Conservation (phyloP, 2,113 vertebrate genomes). For the Leiothrix lutea region DNA sequence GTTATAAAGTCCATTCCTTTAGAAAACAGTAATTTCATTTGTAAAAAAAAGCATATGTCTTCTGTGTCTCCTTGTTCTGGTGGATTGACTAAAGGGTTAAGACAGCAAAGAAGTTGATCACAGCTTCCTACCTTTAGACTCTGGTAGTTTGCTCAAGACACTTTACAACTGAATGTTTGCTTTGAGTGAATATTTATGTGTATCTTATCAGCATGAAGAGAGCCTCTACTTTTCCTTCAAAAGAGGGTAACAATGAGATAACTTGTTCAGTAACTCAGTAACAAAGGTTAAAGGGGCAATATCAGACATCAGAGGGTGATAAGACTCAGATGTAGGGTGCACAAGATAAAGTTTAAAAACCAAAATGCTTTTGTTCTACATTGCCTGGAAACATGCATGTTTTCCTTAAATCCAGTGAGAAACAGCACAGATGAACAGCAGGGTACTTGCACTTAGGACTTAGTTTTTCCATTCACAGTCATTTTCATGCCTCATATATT, state of each 20-base stretch:
- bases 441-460: neutral
- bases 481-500: neutral
- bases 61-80: neutral
- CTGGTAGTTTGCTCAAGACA: constrained; percentile 47
- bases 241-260: constrained; percentile 55
- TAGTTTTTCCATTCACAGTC: neutral
- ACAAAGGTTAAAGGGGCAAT: constrained; percentile 59
- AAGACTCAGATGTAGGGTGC: constrained; percentile 52
- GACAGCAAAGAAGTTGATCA: neutral
- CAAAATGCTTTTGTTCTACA: neutral
- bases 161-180: constrained; percentile 62
- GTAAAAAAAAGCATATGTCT: neutral
- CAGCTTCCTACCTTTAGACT: constrained; percentile 52
- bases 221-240: constrained; percentile 57
- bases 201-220: constrained; percentile 67
- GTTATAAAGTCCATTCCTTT: neutral
- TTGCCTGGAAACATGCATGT: constrained; percentile 13
- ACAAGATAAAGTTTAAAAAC: constrained; percentile 39
- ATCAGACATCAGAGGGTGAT: constrained; percentile 52
- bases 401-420: neutral
- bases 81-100: constrained; percentile 60
- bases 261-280: constrained; percentile 56
- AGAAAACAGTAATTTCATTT: neutral
- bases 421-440: neutral
- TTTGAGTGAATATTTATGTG: constrained; percentile 44